Evolutionary conservation across 2,888 invertebrate genomes (phyloP).

Genomic region (Rutpela maculata): DNA sequence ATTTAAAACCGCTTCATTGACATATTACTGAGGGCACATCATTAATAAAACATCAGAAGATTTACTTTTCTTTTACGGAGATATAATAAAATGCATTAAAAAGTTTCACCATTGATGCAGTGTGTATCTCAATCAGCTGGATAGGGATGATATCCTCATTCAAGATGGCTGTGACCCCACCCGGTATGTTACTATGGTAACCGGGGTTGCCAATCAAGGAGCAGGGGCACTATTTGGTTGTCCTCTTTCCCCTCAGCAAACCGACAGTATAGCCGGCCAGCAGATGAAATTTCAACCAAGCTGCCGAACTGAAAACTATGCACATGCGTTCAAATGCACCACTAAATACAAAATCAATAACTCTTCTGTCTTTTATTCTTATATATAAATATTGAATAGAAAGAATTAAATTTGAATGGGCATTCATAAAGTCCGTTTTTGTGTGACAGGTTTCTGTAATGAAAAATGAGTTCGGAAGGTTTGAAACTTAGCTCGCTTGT

Average conservation of each 20-base stretch:
- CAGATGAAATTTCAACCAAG: conserved; percentile 54
- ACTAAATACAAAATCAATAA: conserved; percentile 64
- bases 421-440: not conserved
- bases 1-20: not conserved
- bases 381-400: not conserved
- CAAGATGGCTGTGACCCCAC: conserved; percentile 73
- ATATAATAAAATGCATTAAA: conserved; percentile 27
- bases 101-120: conserved; percentile 36
- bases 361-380: conserved; percentile 41
- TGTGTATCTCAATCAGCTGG: conserved; percentile 58
- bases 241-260: conserved; percentile 54
- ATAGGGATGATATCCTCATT: conserved; percentile 59
- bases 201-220: conserved; percentile 67
- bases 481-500: conserved; percentile 10
- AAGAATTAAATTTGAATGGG: not conserved
- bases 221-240: conserved; percentile 66
- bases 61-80: conserved; percentile 1
- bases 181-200: conserved; percentile 70
- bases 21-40: not conserved
- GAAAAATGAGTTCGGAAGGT: not conserved
- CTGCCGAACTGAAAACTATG: conserved; percentile 56
- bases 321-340: conserved; percentile 67
- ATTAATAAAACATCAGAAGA: not conserved
- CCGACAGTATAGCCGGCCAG: conserved; percentile 42
- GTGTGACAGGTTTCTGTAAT: conserved; percentile 11